Evolutionary conservation across 1,140 invertebrate species (phyloP), one percentile per base, ranked within the genome.

Genomic region (Drosophila albomicans): DNA sequence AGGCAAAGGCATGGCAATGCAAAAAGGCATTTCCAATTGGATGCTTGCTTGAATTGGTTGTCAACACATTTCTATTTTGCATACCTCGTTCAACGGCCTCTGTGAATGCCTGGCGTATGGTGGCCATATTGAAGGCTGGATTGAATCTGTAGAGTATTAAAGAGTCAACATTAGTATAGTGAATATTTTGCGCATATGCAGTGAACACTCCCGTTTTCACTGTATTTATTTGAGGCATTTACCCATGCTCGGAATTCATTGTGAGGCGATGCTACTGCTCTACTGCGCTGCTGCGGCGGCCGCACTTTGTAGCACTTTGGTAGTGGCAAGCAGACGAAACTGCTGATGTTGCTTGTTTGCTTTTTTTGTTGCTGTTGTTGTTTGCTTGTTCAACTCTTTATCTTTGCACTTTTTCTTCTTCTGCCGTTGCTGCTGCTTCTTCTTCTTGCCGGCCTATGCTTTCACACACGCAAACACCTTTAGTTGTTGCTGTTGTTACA

Each of bases 31-130:
- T 25, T 25, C 20, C 20, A 25, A 25, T 25, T 25, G 20, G 20
- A 25, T 25, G 20, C 20, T 25, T 25, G 20, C 20, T 25, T 25
- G 20, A 25, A 25, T 25, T 25, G 20, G 20, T 25, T 25, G 20
- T 3, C 30, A 32, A 32, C 30, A 32, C 32, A 32, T 32, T 32
- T 8, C 2, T 38, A 38, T 38, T 38, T 13, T 16, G 20, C 79
- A 81, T 93, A 97, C 96, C 96, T 96, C 96, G 95, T 94, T 98
- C 97, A 63, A 98, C 97, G 69, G 97, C 97, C 94, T 98, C 97
- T 94, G 97, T 97, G 94, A 98, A 96, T 81, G 97, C 97, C 94
- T 98, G 97, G 91, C 97, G 97, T 93, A 98, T 97, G 81, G 96
- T 96, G 93, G 96, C 96, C 95, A 97, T 97, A 93, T 97, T 97